Percentiles rank a stretch among this genome's conserved stretches.
Conservation (phyloP, 2,797 vertebrate genomes). For the Etheostoma nigrum region DNA sequence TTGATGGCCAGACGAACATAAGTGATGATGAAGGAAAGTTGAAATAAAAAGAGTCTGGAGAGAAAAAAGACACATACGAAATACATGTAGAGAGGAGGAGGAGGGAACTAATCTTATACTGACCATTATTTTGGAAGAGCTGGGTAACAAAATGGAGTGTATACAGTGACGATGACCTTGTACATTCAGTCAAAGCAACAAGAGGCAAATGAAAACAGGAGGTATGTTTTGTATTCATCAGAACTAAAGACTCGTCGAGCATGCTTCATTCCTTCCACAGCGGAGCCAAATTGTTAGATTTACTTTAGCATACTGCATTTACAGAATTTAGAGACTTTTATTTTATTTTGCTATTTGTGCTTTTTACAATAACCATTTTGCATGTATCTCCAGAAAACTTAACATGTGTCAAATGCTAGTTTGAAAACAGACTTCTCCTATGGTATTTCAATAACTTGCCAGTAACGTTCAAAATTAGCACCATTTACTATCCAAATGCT, state of each 20-base stretch:
- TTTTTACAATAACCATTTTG: background rate
- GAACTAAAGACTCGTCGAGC: conserved; percentile 5
- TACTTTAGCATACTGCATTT: background rate
- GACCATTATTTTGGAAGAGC: conserved; percentile 2
- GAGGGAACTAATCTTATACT: background rate
- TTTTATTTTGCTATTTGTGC: background rate
- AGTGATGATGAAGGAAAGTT: background rate
- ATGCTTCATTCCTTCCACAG: background rate
- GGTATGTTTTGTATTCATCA: conserved; percentile 24
- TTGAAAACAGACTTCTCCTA: background rate
- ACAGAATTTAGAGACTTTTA: background rate
- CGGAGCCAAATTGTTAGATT: conserved; percentile 9
- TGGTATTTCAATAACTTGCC: no score
- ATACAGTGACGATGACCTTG: conserved; percentile 42
- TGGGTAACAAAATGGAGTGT: background rate
- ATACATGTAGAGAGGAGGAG: background rate
- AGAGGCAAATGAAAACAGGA: conserved; percentile 32
- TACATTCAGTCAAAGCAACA: conserved; percentile 45
- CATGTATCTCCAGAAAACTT: background rate
- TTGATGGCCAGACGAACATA: conserved; percentile 19
- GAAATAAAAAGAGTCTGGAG: background rate
- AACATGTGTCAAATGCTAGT: background rate
- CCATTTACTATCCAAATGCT: no score
- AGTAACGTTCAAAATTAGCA: no score
- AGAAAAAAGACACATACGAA: background rate